Conservation (phyloP, 2,113 vertebrate genomes). For the Pelmatolapia mariae region DNA sequence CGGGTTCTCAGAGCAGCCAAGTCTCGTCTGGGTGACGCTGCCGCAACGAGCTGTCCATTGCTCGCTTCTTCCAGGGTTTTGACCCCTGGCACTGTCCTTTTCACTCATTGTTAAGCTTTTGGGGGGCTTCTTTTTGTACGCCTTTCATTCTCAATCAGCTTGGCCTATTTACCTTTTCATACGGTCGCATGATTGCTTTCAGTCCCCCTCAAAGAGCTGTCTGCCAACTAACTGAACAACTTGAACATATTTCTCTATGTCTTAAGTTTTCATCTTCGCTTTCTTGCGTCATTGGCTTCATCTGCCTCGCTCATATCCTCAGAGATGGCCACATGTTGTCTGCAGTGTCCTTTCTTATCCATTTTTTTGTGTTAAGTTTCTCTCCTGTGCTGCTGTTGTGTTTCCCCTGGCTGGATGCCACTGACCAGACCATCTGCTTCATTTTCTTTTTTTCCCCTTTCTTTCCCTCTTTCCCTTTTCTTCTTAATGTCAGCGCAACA, state of each 20-base stretch:
- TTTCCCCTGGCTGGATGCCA: conserved; percentile 40
- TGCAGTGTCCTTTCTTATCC: neutral
- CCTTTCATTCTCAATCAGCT: neutral
- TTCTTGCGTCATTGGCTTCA: neutral
- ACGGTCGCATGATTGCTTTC: neutral
- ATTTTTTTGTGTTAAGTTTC: neutral
- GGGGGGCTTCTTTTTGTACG: neutral
- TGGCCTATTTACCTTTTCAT: neutral
- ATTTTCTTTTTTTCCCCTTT: neutral
- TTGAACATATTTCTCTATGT: neutral
- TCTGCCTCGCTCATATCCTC: neutral
- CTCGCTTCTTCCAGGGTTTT: conserved; percentile 22
- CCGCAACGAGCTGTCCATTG: conserved; percentile 20
- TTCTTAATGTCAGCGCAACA: neutral
- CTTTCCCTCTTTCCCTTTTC: neutral
- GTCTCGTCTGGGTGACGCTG: conserved; percentile 24
- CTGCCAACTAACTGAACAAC: neutral
- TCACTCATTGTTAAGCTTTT: neutral
- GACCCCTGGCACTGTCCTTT: conserved; percentile 14
- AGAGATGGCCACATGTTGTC: conserved; percentile 15
- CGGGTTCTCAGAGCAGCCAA: conserved; percentile 50
- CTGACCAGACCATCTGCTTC: conserved; percentile 48
- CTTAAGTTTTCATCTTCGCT: neutral
- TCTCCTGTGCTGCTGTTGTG: conserved; percentile 32
- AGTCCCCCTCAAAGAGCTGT: neutral